These are phyloP conservation scores for Hycleus phaleratus DNA, from an alignment of 1,140 invertebrate genomes.

Conservation along the genomic window DNA sequence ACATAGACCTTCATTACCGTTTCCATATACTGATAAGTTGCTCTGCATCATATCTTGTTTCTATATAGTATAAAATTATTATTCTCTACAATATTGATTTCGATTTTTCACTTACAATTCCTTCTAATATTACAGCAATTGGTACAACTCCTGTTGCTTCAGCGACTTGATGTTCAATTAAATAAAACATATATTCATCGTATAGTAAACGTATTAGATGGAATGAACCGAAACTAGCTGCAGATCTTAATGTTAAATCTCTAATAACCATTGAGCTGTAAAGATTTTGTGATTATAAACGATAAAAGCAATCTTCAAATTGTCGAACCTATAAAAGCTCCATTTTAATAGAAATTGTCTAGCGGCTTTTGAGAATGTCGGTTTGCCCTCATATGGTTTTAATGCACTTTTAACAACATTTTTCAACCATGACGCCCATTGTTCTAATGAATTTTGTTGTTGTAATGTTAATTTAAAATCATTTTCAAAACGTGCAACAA, in stretches of 20 bases:
- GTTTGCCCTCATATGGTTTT: conserved; percentile 77
- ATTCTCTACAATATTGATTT: neutral
- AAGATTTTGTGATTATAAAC: conserved; percentile 26
- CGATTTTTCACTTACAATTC: conserved; percentile 49
- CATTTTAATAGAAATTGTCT: conserved; percentile 95
- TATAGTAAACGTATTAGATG: conserved; percentile 95
- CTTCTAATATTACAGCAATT: conserved; percentile 81
- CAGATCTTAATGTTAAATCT: conserved; percentile 89
- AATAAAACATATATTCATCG: conserved; percentile 99
- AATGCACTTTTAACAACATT: conserved; percentile 81
- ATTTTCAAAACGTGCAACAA: conserved; percentile 80
- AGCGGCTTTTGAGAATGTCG: conserved; percentile 82
- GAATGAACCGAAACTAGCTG: conserved; percentile 97
- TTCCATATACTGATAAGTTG: conserved; percentile 33
- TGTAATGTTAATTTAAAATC: conserved; percentile 92
- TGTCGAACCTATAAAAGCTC: conserved; percentile 90
- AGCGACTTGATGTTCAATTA: conserved; percentile 95
- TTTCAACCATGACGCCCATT: conserved; percentile 97
- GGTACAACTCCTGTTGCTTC: conserved; percentile 82
- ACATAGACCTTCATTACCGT: conserved; percentile 26
- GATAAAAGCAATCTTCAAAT: neutral
- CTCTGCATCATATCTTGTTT: conserved; percentile 38
- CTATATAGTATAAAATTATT: conserved; percentile 15
- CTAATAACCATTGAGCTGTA: conserved; percentile 90
- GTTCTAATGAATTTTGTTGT: conserved; percentile 87